phyloP scores from a whole-genome alignment of 1,140 invertebrate genomes.

The Dreissena polymorpha region DNA sequence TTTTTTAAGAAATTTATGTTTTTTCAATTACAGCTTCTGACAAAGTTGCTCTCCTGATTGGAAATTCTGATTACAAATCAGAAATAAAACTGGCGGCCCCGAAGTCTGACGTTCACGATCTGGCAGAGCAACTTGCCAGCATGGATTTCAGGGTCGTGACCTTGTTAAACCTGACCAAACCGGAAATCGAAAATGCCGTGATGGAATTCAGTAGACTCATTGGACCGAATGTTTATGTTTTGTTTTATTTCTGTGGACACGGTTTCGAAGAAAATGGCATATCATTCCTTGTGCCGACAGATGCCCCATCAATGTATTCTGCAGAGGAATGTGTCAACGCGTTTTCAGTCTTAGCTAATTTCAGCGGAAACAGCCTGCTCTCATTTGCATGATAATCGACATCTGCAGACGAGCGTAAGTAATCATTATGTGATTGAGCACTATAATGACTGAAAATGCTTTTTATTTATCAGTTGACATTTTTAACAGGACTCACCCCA shows the following conservation, averaged over 20 bases:
- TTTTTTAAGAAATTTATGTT: neutral
- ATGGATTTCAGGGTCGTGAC: slow-evolving; percentile 81
- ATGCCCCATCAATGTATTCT: slow-evolving; percentile 77
- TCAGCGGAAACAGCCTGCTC: slow-evolving; percentile 72
- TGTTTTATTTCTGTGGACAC: slow-evolving; percentile 81
- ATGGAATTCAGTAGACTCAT: slow-evolving; percentile 78
- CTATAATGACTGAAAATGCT: neutral
- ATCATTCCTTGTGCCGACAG: slow-evolving; percentile 79
- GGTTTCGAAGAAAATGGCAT: slow-evolving; percentile 80
- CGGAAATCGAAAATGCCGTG: slow-evolving; percentile 79
- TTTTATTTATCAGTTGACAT: neutral
- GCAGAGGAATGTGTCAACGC: slow-evolving; percentile 77
- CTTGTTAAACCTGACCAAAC: slow-evolving; percentile 78
- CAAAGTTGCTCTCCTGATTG: slow-evolving; percentile 80
- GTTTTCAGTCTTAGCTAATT: slow-evolving; percentile 71
- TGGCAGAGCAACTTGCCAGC: slow-evolving; percentile 70
- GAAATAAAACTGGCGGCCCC: slow-evolving; percentile 78
- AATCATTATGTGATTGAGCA: neutral
- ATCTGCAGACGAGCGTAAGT: slow-evolving; percentile 78
- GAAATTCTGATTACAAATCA: slow-evolving; percentile 78
- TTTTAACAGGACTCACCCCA: too few relatives aligned
- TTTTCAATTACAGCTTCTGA: slow-evolving; percentile 75
- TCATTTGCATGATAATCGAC: slow-evolving; percentile 80
- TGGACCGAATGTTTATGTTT: slow-evolving; percentile 79
- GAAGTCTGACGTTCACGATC: slow-evolving; percentile 73